Evolutionary conservation across 2,797 vertebrate species (phyloP).

Genomic region (Meriones psammophilus): DNA sequence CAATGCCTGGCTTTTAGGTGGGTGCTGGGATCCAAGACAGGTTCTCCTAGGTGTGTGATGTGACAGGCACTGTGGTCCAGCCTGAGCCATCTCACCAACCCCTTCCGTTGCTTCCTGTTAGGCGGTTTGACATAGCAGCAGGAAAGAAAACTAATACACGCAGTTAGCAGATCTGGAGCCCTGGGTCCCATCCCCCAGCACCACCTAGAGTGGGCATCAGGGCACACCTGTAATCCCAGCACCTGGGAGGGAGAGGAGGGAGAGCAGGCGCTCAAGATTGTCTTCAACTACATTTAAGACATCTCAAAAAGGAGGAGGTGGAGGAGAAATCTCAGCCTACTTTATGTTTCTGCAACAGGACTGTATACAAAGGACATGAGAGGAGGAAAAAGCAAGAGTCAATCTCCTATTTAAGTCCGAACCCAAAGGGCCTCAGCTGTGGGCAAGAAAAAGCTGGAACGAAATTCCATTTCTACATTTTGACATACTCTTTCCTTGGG

Average conservation of each 20-base stretch:
- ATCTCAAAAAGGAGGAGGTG: not conserved
- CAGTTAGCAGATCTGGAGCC: not conserved
- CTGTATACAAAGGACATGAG: not conserved
- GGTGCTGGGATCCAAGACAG: not conserved
- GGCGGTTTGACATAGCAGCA: not conserved
- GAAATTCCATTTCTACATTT: not conserved
- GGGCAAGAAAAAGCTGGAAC: constrained; percentile 41
- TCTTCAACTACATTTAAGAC: not conserved
- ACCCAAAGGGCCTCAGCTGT: not conserved
- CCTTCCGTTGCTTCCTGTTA: not conserved
- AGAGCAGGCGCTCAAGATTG: not conserved
- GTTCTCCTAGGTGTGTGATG: not conserved
- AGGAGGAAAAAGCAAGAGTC: constrained; percentile 18
- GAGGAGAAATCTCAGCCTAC: not conserved
- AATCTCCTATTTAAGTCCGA: constrained; percentile 33
- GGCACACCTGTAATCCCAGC: not conserved
- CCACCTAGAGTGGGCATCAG: not conserved
- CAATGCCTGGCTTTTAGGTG: not conserved
- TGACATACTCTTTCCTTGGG: not conserved
- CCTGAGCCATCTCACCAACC: not conserved
- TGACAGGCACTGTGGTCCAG: not conserved
- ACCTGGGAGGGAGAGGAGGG: not conserved
- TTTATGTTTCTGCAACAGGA: constrained; percentile 15
- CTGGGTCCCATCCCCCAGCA: not conserved
- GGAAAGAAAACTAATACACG: not conserved